These are phyloP conservation scores for Eilema depressum DNA, from an alignment of 2,888 invertebrate genomes.

Conservation along the genomic window DNA sequence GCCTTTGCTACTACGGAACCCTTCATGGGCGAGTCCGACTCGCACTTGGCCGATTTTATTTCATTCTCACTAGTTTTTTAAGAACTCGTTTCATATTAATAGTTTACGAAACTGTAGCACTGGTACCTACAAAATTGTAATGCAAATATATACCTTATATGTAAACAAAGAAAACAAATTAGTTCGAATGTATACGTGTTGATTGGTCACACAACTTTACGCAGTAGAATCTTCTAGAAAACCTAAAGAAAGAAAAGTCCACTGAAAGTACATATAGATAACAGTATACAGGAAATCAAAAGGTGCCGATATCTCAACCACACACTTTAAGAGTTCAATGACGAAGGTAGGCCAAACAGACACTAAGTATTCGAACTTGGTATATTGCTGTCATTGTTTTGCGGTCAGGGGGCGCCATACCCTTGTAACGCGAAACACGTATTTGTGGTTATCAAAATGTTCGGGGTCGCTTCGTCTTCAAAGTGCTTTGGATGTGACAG, in stretches of 20 bases:
- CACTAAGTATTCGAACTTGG: constrained; percentile 71
- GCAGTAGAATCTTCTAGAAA: neutral
- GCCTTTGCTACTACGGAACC: too few species aligned
- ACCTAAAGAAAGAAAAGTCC: neutral
- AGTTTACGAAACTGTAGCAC: too few species aligned
- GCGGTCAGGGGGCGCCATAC: constrained; percentile 61
- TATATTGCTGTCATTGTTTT: constrained; percentile 75
- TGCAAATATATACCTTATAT: too few species aligned
- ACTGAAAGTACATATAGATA: neutral
- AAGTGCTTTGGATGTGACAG: constrained; percentile 53
- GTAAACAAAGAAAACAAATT: too few species aligned
- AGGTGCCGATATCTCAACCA: constrained; percentile 47
- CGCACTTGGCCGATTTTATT: too few species aligned
- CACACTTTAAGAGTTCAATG: constrained; percentile 61
- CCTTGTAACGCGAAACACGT: constrained; percentile 71
- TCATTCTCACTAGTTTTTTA: too few species aligned
- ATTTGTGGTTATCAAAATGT: constrained; percentile 73
- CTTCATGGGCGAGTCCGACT: too few species aligned
- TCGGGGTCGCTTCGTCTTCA: constrained; percentile 60
- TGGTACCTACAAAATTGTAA: too few species aligned
- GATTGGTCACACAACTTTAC: too few species aligned
- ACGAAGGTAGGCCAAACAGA: constrained; percentile 62
- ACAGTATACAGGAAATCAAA: constrained; percentile 19
- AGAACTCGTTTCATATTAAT: too few species aligned
- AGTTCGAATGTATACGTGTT: too few species aligned